Evolutionary conservation across 1,140 invertebrate genomes (phyloP).

Genomic region (Helicoverpa zea): DNA sequence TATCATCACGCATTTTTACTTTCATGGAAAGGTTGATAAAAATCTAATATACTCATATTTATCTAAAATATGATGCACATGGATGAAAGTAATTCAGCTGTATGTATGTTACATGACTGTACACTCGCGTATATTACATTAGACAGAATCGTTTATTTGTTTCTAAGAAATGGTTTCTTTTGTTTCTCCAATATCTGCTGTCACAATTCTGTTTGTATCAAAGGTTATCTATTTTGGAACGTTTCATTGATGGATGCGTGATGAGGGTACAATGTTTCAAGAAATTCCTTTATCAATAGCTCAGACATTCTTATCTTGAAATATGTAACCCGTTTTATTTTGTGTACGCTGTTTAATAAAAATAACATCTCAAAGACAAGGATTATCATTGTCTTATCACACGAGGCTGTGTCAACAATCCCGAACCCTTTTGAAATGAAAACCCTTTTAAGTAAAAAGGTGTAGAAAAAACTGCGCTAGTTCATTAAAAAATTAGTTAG

Average conservation of each 20-base stretch:
- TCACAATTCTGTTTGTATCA: constrained; percentile 1
- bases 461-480: neutral
- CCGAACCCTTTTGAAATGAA: no score
- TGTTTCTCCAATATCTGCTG: neutral
- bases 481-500: neutral
- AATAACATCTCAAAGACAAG: no score
- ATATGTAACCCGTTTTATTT: neutral
- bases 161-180: neutral
- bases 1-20: no score
- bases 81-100: no score
- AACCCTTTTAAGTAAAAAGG: neutral
- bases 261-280: constrained; percentile 1
- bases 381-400: no score
- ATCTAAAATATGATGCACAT: no score
- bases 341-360: no score
- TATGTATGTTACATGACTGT: neutral
- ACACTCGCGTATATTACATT: neutral
- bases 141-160: neutral
- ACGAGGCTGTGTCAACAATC: neutral
- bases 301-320: neutral
- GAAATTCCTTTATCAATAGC: neutral
- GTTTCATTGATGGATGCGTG: neutral
- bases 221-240: neutral
- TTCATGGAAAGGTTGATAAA: no score
- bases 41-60: no score